Percentiles rank a stretch among this genome's conserved stretches.
phyloP scores from a whole-genome alignment of 2,888 invertebrate species.

The Cheilosia vulpina region DNA sequence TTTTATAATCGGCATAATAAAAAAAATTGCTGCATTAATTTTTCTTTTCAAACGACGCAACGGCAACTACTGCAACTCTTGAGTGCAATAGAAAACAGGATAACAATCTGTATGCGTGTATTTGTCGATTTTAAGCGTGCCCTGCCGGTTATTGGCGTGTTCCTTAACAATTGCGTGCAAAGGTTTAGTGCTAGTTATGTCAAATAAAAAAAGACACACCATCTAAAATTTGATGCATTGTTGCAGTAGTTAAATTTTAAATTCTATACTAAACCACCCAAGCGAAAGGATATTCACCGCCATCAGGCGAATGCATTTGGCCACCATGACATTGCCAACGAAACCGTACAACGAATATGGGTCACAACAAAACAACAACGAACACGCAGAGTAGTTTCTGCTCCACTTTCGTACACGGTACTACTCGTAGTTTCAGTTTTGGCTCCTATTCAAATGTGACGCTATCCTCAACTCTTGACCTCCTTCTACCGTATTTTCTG shows the following conservation, averaged over 20 bases:
- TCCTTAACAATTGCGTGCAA: slow-evolving; percentile 12
- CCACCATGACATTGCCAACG: slow-evolving; percentile 71
- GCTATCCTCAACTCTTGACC: slow-evolving; percentile 57
- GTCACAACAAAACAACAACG: slow-evolving; percentile 52
- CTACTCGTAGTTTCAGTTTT: slow-evolving; percentile 12
- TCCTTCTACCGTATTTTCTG: slow-evolving; percentile 38
- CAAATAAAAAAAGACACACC: not conserved
- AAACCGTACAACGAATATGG: slow-evolving; percentile 69
- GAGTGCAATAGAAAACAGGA: not conserved
- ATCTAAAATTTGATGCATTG: slow-evolving; percentile 32
- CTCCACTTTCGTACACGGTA: slow-evolving; percentile 19
- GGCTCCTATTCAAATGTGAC: slow-evolving; percentile 55
- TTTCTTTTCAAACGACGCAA: slow-evolving; percentile 10
- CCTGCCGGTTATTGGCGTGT: slow-evolving; percentile 13
- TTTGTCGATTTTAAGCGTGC: slow-evolving; percentile 3
- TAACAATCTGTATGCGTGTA: slow-evolving; percentile 21
- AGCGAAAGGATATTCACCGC: slow-evolving; percentile 58
- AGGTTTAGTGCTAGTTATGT: slow-evolving; percentile 13
- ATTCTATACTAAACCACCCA: not conserved
- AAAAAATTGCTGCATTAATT: slow-evolving; percentile 7
- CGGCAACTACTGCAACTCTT: slow-evolving; percentile 16
- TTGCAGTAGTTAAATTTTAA: slow-evolving; percentile 24
- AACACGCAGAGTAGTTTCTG: slow-evolving; percentile 47
- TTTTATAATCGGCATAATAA: slow-evolving; percentile 19
- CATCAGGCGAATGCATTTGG: slow-evolving; percentile 47